Percentiles rank a stretch among this genome's conserved stretches.
Conservation (phyloP, 2,797 vertebrate species). For the Numenius phaeopus region DNA sequence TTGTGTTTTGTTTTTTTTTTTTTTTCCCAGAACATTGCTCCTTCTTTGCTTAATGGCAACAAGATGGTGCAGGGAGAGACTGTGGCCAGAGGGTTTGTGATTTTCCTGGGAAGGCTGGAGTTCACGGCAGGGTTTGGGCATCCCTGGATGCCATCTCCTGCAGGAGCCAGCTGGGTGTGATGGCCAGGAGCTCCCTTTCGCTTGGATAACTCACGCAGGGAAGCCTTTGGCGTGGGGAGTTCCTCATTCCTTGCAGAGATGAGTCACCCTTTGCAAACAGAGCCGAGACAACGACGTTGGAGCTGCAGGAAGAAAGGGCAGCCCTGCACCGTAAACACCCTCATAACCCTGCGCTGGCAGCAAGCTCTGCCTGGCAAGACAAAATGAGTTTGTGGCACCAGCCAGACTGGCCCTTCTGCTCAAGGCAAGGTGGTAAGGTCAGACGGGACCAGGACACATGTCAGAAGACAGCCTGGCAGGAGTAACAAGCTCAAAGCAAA, state of each 20-base stretch:
- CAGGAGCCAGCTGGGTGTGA: neutral
- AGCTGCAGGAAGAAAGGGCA: constrained; percentile 11
- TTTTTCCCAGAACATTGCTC: neutral
- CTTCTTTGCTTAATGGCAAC: neutral
- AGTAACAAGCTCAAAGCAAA: neutral
- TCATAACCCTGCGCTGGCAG: neutral
- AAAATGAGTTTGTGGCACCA: neutral
- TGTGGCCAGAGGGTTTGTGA: accelerated
- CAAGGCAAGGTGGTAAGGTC: neutral
- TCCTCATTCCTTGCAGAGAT: constrained; percentile 28
- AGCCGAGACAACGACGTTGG: neutral
- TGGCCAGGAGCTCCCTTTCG: neutral
- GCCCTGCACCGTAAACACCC: neutral
- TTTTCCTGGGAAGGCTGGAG: neutral
- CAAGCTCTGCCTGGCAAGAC: neutral
- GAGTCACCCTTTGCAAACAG: constrained; percentile 10
- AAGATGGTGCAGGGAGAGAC: neutral
- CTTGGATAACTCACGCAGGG: neutral
- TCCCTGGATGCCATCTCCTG: neutral
- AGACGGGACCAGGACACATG: neutral
- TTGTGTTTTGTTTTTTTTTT: neutral
- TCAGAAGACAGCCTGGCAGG: neutral
- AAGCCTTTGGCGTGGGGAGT: neutral
- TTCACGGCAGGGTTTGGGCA: neutral
- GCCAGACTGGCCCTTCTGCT: neutral